These are phyloP conservation scores for Ceratina australensis DNA, from an alignment of 1,140 invertebrate genomes.

Conservation along the genomic window DNA sequence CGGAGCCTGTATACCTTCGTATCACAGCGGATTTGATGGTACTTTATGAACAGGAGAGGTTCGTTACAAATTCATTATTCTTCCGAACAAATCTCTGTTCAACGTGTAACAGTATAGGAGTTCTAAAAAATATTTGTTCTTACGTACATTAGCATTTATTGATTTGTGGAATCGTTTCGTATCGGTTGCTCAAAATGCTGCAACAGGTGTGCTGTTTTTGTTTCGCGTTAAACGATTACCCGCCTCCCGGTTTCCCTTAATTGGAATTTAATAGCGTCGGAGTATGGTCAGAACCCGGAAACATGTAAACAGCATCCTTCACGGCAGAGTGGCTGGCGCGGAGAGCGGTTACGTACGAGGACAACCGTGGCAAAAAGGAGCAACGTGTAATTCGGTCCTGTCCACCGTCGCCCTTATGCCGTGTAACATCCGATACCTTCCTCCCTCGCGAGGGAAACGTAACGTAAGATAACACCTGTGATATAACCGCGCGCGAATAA, in stretches of 20 bases:
- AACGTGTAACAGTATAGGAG: too few species aligned
- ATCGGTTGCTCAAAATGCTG: not conserved
- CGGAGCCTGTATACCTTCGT: not conserved
- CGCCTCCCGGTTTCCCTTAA: not conserved
- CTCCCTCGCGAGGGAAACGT: slow-evolving; percentile 31
- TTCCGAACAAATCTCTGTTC: too few species aligned
- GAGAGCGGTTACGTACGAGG: not conserved
- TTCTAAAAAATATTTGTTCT: too few species aligned
- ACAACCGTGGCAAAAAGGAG: slow-evolving; percentile 18
- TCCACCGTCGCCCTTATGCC: slow-evolving; percentile 65
- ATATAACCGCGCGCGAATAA: slow-evolving; percentile 60
- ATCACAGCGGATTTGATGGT: not conserved
- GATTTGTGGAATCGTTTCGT: not conserved
- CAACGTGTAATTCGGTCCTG: slow-evolving; percentile 63
- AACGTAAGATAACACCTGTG: slow-evolving; percentile 68
- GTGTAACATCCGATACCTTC: slow-evolving; percentile 64
- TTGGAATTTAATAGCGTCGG: slow-evolving; percentile 11
- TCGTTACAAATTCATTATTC: too few species aligned
- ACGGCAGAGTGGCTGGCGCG: not conserved
- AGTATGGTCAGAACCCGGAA: slow-evolving; percentile 28
- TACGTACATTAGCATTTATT: too few species aligned
- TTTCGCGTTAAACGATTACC: too few species aligned
- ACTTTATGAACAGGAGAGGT: too few species aligned
- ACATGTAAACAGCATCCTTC: slow-evolving; percentile 22
- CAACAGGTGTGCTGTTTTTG: not conserved